Evolutionary conservation across 2,888 invertebrate genomes (phyloP), one percentile per base, ranked within the genome.

Genomic region (Bellardia bayeri): DNA sequence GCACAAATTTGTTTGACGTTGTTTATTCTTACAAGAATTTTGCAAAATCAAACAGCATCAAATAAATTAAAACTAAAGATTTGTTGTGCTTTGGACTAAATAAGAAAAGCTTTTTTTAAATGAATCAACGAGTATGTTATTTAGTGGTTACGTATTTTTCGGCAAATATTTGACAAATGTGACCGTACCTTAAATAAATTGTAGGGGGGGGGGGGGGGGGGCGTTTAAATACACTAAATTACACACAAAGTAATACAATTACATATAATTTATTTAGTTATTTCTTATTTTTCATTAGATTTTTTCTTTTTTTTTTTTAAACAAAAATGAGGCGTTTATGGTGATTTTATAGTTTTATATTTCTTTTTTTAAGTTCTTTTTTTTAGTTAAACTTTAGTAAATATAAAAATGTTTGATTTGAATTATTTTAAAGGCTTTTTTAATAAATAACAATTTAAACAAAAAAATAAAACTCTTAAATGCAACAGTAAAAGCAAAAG

Each of bases 241-340:
- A 78, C 42, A 83, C 33, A 69, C 13, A 81, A 81, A 45, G 16
- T 49, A 76, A 58, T 64, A 80, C 61, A 66, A 49, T 71, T 68
- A 81, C 9, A 78, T 5, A 37, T 37, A 37, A 37, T 37, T 37
- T 37, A 37, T 54, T 37, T 71, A 66, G n/a, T 63, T 64, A 33
- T 37, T 54, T 58, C 23, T 56, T 71, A 54, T 56, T 54, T 23
- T 63, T 5, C 33, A 49, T 8, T 9, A 51, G 54, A 56, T 30
- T 68, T 72, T 79, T 40, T 58, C 49, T 75, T 69, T 81, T 56
- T 58, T 76, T 71, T 81, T 37, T 58, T 58, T 30, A 23, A 23
- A 56, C 64, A 23, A 82, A 75, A 83, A 75, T 82, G 82, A 87
- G 82, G 87, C 79, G 56, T 85, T 87, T 42, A 82, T 85, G 78